Percentiles rank a stretch among this genome's conserved stretches.
Evolutionary conservation across 2,888 invertebrate species (phyloP).

Genomic region (Chromoteleia sp.): DNA sequence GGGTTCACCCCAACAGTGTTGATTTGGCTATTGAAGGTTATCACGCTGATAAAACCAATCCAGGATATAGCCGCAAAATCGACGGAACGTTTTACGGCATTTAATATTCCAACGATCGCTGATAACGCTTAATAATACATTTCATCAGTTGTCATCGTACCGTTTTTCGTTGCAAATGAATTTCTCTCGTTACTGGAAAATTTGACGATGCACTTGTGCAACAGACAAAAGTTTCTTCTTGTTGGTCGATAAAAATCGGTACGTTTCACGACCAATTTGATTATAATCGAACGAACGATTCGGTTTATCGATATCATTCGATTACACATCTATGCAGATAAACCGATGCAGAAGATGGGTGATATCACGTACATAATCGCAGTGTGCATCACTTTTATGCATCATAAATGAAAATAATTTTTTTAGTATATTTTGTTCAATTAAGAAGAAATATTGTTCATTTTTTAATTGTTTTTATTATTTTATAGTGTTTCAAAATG

Average conservation of each 20-base stretch:
- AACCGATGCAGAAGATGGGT: slow-evolving; percentile 73
- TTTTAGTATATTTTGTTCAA: background rate
- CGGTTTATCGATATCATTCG: slow-evolving; percentile 27
- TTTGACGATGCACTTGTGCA: slow-evolving; percentile 27
- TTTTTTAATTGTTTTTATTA: too few species aligned
- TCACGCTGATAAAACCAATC: slow-evolving; percentile 92
- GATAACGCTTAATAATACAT: slow-evolving; percentile 19
- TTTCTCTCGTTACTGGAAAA: slow-evolving; percentile 33
- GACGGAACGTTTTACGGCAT: slow-evolving; percentile 85
- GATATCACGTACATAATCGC: slow-evolving; percentile 63
- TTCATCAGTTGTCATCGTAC: background rate
- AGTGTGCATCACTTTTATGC: background rate
- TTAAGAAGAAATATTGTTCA: too few species aligned
- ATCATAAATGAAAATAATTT: slow-evolving; percentile 7
- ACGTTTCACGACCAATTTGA: slow-evolving; percentile 32
- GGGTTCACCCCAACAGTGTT: slow-evolving; percentile 89
- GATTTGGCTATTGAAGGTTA: slow-evolving; percentile 93
- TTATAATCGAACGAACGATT: slow-evolving; percentile 24
- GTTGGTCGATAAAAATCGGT: slow-evolving; percentile 38
- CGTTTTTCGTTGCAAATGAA: slow-evolving; percentile 11
- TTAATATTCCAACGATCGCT: slow-evolving; percentile 68
- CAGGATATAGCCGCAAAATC: slow-evolving; percentile 92
- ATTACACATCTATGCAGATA: slow-evolving; percentile 75
- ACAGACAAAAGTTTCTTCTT: slow-evolving; percentile 35
- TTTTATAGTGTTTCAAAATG: too few species aligned